Conservation (phyloP, 2,113 vertebrate species). For the Paradisaea rubra region DNA sequence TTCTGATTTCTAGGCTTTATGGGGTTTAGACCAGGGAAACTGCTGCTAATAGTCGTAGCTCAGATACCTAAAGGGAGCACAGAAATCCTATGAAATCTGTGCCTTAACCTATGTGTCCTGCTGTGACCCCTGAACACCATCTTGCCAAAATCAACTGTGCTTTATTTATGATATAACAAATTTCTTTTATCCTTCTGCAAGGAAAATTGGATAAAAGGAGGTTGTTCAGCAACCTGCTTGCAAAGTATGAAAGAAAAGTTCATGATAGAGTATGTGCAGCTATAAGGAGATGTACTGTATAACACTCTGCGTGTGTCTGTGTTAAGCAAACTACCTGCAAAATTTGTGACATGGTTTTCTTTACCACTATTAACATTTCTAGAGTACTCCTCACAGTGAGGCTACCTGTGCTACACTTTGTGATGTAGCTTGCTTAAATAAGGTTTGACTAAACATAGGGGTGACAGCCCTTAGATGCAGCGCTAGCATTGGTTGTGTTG, state of each 20-base stretch:
- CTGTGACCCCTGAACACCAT: background rate
- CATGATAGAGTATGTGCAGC: background rate
- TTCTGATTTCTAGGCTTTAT: background rate
- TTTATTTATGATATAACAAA: background rate
- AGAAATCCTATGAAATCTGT: background rate
- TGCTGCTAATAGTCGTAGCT: background rate
- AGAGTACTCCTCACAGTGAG: background rate
- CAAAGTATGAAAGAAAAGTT: background rate
- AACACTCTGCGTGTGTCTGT: background rate
- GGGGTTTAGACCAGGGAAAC: background rate
- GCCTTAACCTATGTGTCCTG: background rate
- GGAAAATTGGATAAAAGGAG: background rate
- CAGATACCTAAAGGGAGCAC: background rate
- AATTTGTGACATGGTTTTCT: background rate
- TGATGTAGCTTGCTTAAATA: background rate
- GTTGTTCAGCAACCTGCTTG: rapidly evolving
- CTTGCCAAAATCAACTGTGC: background rate
- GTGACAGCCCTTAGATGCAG: background rate
- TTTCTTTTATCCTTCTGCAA: background rate
- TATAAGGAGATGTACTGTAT: background rate
- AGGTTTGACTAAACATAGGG: background rate
- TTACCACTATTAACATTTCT: background rate
- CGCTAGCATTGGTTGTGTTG: background rate
- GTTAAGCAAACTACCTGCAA: background rate
- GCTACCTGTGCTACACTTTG: background rate